Evolutionary conservation across 2,888 invertebrate genomes (phyloP).

Genomic region (Tetramorium bicarinatum): DNA sequence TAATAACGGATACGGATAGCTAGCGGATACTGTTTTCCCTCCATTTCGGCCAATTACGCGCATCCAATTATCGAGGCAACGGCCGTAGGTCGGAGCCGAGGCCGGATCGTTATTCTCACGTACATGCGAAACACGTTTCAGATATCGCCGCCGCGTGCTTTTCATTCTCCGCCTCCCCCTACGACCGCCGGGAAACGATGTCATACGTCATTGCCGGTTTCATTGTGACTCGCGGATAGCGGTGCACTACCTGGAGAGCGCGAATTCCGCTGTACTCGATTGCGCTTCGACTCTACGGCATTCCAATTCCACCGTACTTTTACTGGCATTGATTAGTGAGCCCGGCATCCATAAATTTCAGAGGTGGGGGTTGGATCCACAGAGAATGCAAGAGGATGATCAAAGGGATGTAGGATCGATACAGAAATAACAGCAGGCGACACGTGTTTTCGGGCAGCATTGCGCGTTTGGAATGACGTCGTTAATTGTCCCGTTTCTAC

Average conservation of each 20-base stretch:
- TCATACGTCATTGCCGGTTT: conserved; percentile 77
- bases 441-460: background rate
- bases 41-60: conserved; percentile 80
- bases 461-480: background rate
- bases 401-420: conserved; percentile 18
- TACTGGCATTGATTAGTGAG: conserved; percentile 66
- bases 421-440: background rate
- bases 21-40: conserved; percentile 60
- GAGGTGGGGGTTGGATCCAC: conserved; percentile 45
- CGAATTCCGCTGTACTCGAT: conserved; percentile 66
- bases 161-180: conserved; percentile 74
- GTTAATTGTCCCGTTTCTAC: conserved; percentile 7
- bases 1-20: conserved; percentile 55
- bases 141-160: conserved; percentile 78
- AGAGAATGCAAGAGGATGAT: conserved; percentile 25
- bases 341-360: conserved; percentile 64
- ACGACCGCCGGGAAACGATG: conserved; percentile 63
- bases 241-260: conserved; percentile 60
- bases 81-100: conserved; percentile 66
- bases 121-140: conserved; percentile 77
- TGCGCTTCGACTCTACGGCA: conserved; percentile 60
- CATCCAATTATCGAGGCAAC: conserved; percentile 79
- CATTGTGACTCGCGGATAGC: conserved; percentile 72
- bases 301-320: conserved; percentile 73
- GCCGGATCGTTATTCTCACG: conserved; percentile 77